These are phyloP conservation scores for Drosophila gaucha DNA, from an alignment of 2,888 invertebrate species.

Conservation along the genomic window DNA sequence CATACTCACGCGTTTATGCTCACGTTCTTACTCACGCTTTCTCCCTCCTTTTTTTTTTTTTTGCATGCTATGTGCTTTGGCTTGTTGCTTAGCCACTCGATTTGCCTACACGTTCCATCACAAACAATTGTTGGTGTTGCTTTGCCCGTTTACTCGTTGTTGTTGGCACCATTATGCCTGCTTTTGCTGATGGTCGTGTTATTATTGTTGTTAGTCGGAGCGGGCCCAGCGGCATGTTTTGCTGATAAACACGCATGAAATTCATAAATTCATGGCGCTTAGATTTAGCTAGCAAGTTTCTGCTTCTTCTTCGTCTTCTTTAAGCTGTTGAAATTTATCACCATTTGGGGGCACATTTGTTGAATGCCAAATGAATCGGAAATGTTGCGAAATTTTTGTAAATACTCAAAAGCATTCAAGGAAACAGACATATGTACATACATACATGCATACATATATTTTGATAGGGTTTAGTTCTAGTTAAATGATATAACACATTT, in stretches of 20 bases:
- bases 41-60: slow-evolving; percentile 14
- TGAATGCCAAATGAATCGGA: slow-evolving; percentile 52
- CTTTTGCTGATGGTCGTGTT: slow-evolving; percentile 3
- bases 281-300: slow-evolving; percentile 38
- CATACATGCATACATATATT: neutral
- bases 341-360: slow-evolving; percentile 52
- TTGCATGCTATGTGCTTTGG: slow-evolving; percentile 45
- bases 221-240: slow-evolving; percentile 59
- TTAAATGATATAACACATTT: too few relatives aligned
- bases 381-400: slow-evolving; percentile 9
- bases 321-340: slow-evolving; percentile 66
- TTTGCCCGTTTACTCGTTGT: slow-evolving; percentile 14
- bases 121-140: slow-evolving; percentile 20
- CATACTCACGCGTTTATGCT: neutral
- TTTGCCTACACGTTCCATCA: slow-evolving; percentile 25
- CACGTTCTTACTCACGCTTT: slow-evolving; percentile 13
- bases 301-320: slow-evolving; percentile 17
- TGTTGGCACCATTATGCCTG: slow-evolving; percentile 14
- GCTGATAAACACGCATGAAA: slow-evolving; percentile 76
- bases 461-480: neutral
- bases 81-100: slow-evolving; percentile 32
- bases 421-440: neutral
- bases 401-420: neutral
- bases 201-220: slow-evolving; percentile 27
- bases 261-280: slow-evolving; percentile 69